Evolutionary conservation across 2,113 vertebrate genomes (phyloP).

Genomic region (Salminus brasiliensis): DNA sequence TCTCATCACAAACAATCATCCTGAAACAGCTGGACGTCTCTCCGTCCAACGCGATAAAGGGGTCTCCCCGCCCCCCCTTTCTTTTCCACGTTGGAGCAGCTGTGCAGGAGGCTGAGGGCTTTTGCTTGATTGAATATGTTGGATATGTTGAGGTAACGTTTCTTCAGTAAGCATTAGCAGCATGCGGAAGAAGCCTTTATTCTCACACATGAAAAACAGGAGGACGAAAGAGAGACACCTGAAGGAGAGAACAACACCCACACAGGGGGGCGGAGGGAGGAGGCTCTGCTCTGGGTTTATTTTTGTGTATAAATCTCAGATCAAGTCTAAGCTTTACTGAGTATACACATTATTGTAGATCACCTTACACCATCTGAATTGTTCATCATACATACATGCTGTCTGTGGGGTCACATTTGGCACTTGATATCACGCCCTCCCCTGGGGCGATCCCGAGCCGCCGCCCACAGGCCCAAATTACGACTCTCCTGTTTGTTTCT

Average conservation of each 20-base stretch:
- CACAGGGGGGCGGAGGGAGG: not conserved
- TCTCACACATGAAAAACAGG: not conserved
- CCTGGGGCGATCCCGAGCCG: too few species aligned
- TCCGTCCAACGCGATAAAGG: conserved; percentile 2
- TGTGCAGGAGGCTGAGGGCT: conserved; percentile 9
- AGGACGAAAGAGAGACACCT: not conserved
- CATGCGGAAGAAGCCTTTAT: not conserved
- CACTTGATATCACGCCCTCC: too few species aligned
- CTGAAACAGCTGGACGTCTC: conserved; percentile 30
- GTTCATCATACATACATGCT: too few species aligned
- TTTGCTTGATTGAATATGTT: conserved; percentile 16
- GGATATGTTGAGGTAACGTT: not conserved
- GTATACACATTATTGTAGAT: not conserved
- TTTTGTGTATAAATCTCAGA: not conserved
- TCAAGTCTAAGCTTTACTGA: not conserved
- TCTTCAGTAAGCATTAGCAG: conserved; percentile 3
- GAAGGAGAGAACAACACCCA: not conserved
- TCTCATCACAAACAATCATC: conserved; percentile 22
- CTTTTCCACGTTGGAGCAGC: not conserved
- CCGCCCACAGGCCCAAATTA: too few species aligned
- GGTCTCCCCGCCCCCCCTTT: not conserved
- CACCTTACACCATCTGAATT: not conserved
- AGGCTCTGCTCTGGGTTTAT: not conserved
- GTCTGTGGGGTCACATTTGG: too few species aligned
- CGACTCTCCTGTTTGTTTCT: too few species aligned